phyloP scores from a whole-genome alignment of 2,113 vertebrate species.

The Cololabis saira region DNA sequence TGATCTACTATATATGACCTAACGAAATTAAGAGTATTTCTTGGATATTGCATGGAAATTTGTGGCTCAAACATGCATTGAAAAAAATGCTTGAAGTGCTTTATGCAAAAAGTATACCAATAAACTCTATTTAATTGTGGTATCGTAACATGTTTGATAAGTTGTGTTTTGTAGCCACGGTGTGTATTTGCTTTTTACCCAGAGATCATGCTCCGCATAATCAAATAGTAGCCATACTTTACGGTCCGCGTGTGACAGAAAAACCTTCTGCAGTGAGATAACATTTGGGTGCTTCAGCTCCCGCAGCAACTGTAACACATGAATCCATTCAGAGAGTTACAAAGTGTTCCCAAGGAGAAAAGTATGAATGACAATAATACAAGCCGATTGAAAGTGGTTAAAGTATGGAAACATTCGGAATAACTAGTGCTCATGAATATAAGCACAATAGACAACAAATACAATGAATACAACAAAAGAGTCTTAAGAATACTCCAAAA shows the following conservation, averaged over 20 bases:
- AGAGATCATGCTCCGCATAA: slow-evolving; percentile 98
- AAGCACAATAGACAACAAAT: background rate
- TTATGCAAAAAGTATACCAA: too few species aligned
- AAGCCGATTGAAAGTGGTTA: background rate
- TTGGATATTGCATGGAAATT: background rate
- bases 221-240: slow-evolving; percentile 99
- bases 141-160: background rate
- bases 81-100: too few species aligned
- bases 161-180: slow-evolving; percentile 1
- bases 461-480: background rate
- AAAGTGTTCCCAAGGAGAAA: slow-evolving; percentile 16
- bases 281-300: slow-evolving; percentile 99
- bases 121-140: too few species aligned
- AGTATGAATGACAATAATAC: slow-evolving; percentile 8
- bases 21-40: background rate
- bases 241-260: slow-evolving; percentile 97
- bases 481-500: too few species aligned
- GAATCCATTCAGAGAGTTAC: slow-evolving; percentile 25
- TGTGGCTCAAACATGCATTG: background rate
- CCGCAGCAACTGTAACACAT: slow-evolving; percentile 91
- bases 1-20: background rate
- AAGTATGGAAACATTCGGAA: background rate
- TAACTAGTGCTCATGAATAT: background rate
- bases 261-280: slow-evolving; percentile 99
- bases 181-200: slow-evolving; percentile 85